Percentiles rank a stretch among this genome's conserved stretches.
Evolutionary conservation across 2,888 invertebrate genomes (phyloP).

Genomic region (Glomeris marginata): DNA sequence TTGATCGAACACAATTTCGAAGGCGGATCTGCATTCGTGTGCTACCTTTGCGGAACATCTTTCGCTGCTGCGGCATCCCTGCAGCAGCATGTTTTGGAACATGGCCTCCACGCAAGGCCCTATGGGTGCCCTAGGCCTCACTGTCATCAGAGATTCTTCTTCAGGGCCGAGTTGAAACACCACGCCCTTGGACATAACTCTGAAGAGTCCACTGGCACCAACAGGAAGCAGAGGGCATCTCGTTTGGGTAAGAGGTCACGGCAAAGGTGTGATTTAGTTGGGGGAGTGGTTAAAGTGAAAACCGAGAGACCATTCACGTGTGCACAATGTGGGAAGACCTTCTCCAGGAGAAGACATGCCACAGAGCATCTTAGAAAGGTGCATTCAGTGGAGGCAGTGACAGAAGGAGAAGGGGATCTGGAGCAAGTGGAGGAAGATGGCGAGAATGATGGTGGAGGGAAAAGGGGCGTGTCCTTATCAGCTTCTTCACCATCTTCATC

Average conservation of each 20-base stretch:
- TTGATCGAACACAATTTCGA: constrained; percentile 86
- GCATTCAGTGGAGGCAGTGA: no score
- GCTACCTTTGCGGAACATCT: constrained; percentile 73
- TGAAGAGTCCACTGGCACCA: neutral
- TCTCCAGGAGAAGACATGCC: constrained; percentile 20
- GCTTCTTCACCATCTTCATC: no score
- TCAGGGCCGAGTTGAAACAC: constrained; percentile 78
- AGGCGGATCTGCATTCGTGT: constrained; percentile 64
- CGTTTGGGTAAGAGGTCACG: no score
- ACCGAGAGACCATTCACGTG: constrained; percentile 18
- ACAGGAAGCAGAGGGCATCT: no score
- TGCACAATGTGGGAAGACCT: constrained; percentile 19
- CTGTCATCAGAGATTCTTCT: constrained; percentile 75
- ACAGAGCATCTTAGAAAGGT: constrained; percentile 19
- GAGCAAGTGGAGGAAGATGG: no score
- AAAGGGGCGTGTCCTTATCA: no score
- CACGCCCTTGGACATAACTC: constrained; percentile 37
- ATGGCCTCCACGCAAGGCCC: constrained; percentile 61
- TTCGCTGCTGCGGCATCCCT: constrained; percentile 70
- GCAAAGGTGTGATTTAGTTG: no score
- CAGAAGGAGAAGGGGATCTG: no score
- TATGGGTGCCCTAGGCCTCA: constrained; percentile 56
- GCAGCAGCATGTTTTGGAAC: constrained; percentile 66
- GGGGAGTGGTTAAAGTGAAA: no score
- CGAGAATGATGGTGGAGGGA: no score